These are phyloP conservation scores for Porites rus DNA, from an alignment of 92 coral and sea anemone genomes.

Conservation along the genomic window DNA sequence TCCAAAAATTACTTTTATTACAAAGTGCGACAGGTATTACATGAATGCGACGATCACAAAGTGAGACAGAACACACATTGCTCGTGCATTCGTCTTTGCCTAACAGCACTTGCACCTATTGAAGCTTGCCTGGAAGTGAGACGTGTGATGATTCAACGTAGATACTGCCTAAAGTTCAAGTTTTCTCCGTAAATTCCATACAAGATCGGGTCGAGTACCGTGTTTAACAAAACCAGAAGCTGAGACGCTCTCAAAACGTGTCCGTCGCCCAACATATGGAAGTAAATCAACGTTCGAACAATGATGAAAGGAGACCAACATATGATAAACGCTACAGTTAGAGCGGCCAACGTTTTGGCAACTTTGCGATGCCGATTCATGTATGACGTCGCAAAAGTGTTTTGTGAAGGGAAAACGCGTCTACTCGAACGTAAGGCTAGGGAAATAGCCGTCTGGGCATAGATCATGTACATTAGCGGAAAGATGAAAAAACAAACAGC, in stretches of 20 bases:
- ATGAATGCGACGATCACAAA: too few relatives aligned
- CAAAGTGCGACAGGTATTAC: too few relatives aligned
- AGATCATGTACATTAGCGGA: too few relatives aligned
- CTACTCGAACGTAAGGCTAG: conserved; percentile 6
- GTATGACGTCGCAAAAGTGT: neutral
- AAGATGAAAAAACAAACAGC: too few relatives aligned
- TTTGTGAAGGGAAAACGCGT: conserved; percentile 1
- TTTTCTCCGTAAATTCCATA: conserved; percentile 56
- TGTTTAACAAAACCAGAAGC: conserved; percentile 31
- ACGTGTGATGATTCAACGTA: neutral
- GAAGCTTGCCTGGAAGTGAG: too few relatives aligned
- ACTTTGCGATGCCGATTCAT: conserved; percentile 22
- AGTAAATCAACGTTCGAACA: conserved; percentile 48
- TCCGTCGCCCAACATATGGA: conserved; percentile 23
- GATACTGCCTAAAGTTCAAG: neutral
- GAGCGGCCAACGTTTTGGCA: conserved; percentile 19
- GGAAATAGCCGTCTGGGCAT: too few relatives aligned
- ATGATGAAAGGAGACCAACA: neutral
- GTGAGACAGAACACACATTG: too few relatives aligned
- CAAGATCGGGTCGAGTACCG: conserved; percentile 48
- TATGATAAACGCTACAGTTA: conserved; percentile 42
- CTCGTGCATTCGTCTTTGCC: too few relatives aligned
- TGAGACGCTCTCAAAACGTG: conserved; percentile 29
- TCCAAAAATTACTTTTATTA: too few relatives aligned
- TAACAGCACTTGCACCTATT: too few relatives aligned